phyloP scores from a whole-genome alignment of 2,888 invertebrate genomes.

The Crematogaster levior region DNA sequence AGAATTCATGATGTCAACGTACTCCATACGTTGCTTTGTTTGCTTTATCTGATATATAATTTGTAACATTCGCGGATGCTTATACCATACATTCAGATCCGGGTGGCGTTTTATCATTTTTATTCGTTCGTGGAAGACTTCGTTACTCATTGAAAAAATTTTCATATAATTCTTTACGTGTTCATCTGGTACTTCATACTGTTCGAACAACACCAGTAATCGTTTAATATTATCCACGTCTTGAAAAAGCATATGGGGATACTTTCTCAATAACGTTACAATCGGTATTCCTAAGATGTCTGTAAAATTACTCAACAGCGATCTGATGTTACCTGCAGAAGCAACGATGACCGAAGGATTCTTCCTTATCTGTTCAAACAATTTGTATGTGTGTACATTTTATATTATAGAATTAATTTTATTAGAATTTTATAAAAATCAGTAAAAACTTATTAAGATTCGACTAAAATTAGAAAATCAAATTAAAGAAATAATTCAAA shows the following conservation, averaged over 20 bases:
- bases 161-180: constrained; percentile 87
- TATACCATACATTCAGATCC: constrained; percentile 88
- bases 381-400: constrained; percentile 35
- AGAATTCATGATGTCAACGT: constrained; percentile 86
- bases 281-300: constrained; percentile 87
- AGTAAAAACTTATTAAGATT: background rate
- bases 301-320: constrained; percentile 87
- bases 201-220: constrained; percentile 87
- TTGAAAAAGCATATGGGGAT: constrained; percentile 88
- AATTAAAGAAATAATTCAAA: background rate
- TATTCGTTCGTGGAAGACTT: constrained; percentile 88
- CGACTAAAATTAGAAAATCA: background rate
- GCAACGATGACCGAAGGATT: constrained; percentile 88
- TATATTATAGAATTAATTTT: no score
- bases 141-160: constrained; percentile 88
- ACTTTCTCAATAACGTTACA: constrained; percentile 86
- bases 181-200: constrained; percentile 86
- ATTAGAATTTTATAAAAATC: background rate
- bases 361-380: constrained; percentile 85
- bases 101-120: constrained; percentile 87
- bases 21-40: constrained; percentile 86
- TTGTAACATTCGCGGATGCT: constrained; percentile 88
- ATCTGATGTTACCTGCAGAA: constrained; percentile 88
- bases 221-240: constrained; percentile 88
- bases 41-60: constrained; percentile 86